These are phyloP conservation scores for Buceros bicornis DNA, from an alignment of 2,797 vertebrate species.

Conservation along the genomic window DNA sequence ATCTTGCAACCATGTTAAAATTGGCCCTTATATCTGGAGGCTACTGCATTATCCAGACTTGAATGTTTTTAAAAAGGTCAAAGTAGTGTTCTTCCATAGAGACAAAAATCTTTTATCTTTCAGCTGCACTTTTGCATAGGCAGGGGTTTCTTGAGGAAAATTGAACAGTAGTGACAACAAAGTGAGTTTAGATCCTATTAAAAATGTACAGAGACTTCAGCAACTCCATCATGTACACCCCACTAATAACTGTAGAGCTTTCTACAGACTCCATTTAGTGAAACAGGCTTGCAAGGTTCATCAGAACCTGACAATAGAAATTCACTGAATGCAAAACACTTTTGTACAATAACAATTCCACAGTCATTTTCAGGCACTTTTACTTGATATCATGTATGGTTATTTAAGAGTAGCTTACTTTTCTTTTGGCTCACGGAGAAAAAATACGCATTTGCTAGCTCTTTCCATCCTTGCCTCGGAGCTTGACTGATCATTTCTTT, in stretches of 20 bases:
- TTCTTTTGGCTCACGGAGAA: not conserved
- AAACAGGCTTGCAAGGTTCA: not conserved
- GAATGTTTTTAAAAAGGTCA: not conserved
- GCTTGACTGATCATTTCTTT: slow-evolving; percentile 69
- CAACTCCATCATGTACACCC: not conserved
- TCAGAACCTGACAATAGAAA: not conserved
- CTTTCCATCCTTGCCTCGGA: slow-evolving; percentile 51
- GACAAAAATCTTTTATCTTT: not conserved
- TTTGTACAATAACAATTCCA: not conserved
- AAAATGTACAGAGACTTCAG: not conserved
- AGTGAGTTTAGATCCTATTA: not conserved
- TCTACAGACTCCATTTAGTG: not conserved
- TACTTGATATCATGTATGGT: not conserved
- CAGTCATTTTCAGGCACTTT: not conserved
- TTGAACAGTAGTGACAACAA: not conserved
- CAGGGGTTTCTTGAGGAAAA: not conserved
- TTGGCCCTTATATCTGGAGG: not conserved
- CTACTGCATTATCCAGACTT: not conserved
- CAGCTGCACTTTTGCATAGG: not conserved
- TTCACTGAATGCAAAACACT: accelerated
- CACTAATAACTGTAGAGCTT: not conserved
- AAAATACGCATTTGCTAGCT: not conserved
- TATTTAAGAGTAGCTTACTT: not conserved
- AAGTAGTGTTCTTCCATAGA: not conserved
- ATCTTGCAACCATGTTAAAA: not conserved